Evolutionary conservation across 1,140 invertebrate species (phyloP), one percentile per base, ranked within the genome.

Genomic region (Drosophila miranda): DNA sequence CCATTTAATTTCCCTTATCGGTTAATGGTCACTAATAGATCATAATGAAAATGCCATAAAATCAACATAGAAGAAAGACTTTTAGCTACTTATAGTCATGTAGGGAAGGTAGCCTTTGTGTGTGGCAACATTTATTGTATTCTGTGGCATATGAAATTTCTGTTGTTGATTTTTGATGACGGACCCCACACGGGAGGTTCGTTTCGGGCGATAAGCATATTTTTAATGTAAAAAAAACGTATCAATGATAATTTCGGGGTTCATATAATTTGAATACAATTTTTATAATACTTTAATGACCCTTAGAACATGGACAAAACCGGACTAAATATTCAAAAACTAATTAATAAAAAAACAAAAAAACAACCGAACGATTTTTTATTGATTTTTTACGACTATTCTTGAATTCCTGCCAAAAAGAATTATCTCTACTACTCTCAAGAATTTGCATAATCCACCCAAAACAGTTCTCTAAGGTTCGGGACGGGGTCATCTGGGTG

Each of bases 11-110:
- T 73, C 30, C 8, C 72, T 80, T 84, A 86, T 84, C 81, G 69
- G 62, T 75, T 86, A 86, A 86, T 86, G 82, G 63, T 58, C 59
- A 51, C 81, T 81, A 86, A 86, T 87, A 87, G 82, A 86, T 86
- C 82, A 87, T 75, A 87, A 82, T 81, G 59, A 50, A 73, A 81
- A 78, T 61, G 21, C 64, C 42, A 81, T 86, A 81, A 86, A 81
- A 78, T 58, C 44, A 16, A 38, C 71, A 53, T 43, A 63, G 48
- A 71, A 77, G 56, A 73, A 45, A 70, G 52, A 63, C 60, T 67
- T 71, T 59, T 59, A 42, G 74, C 73, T 81, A 78, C 78, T 68
- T 75, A 56, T 68, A 67, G 49, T 1, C 63, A 34, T 45, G 70
- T 78, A 5, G 34, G 9, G 4, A 4, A 60, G 72, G 57, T 16